Evolutionary conservation across 1,140 invertebrate genomes (phyloP).

Genomic region (Bicyclus anynana): DNA sequence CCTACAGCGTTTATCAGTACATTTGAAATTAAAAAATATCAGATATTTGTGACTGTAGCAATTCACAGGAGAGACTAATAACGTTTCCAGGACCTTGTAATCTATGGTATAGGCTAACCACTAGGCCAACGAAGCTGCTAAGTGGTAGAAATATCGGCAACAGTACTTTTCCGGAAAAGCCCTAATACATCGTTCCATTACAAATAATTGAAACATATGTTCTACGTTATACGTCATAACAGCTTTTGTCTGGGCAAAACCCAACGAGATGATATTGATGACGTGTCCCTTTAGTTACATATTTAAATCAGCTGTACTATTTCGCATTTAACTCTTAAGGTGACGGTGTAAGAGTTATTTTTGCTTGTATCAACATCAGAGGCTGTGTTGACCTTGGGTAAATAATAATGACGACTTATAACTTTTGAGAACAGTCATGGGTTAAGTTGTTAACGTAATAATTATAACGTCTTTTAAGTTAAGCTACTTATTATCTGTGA

Average conservation of each 20-base stretch:
- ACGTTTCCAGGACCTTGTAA: too few relatives aligned
- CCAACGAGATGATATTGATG: conserved; percentile 14
- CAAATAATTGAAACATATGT: too few relatives aligned
- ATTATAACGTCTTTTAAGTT: not conserved
- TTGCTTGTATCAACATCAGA: not conserved
- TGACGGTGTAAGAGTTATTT: not conserved
- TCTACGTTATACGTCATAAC: not conserved
- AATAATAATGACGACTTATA: conserved; percentile 1
- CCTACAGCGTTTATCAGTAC: too few relatives aligned
- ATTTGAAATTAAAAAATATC: too few relatives aligned
- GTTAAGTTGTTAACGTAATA: not conserved
- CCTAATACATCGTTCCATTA: too few relatives aligned
- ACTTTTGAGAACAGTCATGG: not conserved
- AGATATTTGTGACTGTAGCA: too few relatives aligned
- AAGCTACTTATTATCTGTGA: not conserved
- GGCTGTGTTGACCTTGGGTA: not conserved
- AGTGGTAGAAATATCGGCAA: too few relatives aligned
- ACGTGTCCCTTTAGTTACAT: conserved; percentile 11
- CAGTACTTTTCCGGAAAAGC: too few relatives aligned
- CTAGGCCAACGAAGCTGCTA: too few relatives aligned
- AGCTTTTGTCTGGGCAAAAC: conserved; percentile 13
- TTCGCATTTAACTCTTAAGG: not conserved
- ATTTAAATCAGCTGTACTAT: not conserved
- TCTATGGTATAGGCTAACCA: too few relatives aligned
- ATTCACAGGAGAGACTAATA: too few relatives aligned